Conservation (phyloP, 1,140 invertebrate genomes). For the Steinernema feltiae region DNA sequence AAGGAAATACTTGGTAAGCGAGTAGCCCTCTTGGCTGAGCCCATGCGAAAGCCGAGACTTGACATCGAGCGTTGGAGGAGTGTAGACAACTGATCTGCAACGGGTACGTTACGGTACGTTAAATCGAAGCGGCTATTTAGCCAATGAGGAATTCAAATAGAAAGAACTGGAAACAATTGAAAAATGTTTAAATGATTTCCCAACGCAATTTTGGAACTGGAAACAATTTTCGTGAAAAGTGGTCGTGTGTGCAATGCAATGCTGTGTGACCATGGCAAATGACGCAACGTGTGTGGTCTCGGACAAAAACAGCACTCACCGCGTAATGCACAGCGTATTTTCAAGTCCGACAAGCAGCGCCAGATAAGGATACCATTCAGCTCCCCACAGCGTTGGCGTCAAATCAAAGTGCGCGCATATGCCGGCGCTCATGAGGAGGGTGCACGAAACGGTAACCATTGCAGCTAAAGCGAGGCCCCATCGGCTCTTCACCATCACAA, state of each 20-base stretch:
- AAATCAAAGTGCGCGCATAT: constrained; percentile 82
- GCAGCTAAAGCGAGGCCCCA: constrained; percentile 80
- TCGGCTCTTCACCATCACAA: constrained; percentile 85
- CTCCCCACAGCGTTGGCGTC: constrained; percentile 63
- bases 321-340: constrained; percentile 70
- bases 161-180: too few relatives aligned
- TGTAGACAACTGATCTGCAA: constrained; percentile 52
- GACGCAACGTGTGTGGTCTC: not conserved
- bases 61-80: constrained; percentile 46
- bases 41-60: constrained; percentile 44
- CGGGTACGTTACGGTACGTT: too few relatives aligned
- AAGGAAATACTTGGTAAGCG: constrained; percentile 45
- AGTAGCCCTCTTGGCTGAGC: constrained; percentile 40
- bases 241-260: too few relatives aligned
- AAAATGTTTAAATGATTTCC: too few relatives aligned
- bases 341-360: constrained; percentile 89
- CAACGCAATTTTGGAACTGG: too few relatives aligned
- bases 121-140: too few relatives aligned
- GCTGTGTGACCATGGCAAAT: too few relatives aligned
- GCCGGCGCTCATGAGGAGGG: constrained; percentile 84
- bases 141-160: too few relatives aligned
- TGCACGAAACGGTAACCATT: constrained; percentile 77
- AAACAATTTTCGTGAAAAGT: too few relatives aligned
- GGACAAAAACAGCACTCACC: constrained; percentile 28
- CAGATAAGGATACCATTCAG: constrained; percentile 81